Evolutionary conservation across 2,113 vertebrate species (phyloP), one percentile per base, ranked within the genome.

Genomic region (Limanda limanda): DNA sequence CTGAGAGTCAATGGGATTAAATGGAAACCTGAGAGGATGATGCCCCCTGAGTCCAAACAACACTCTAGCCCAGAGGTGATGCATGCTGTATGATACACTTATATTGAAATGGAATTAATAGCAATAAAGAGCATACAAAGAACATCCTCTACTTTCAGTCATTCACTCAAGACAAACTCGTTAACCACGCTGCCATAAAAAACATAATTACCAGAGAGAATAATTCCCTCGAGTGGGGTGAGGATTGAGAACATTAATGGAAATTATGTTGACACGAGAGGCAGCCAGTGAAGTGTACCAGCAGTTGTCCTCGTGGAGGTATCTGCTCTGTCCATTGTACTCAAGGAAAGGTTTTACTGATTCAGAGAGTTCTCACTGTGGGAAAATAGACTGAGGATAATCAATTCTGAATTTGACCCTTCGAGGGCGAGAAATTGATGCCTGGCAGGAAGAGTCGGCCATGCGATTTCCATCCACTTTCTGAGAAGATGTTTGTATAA

Each of bases 351-450:
- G 56, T 86, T 89, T 85, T 83, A 84, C 75, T 86, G 78, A 78
- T 86, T 86, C 81, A 86, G 51, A 83, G 83, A 88, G 60, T 85
- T 85, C 71, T 78, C 77, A 83, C 71, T 84, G 80, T 84, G 85
- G 74, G 79, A 88, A 85, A 86, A 84, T 80, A 76, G 68, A 89
- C 54, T 59, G 40, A 77, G 56, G 74, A 47, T 79, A 92, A 88
- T 86, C 87, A 79, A 88, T 86, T 80, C 47, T 1, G 27, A 81
- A 79, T 82, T 52, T 86, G 82, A 89, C 88, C 84, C 68, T 61
- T 18, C 21, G 12, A 67, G 83, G 85, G 83, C 85, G 76, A 78
- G 69, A 37, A 69, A 89, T 86, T 85, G 87, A 90, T 90, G 70
- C 67, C 17, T 14, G 45, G 45, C 37, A 69, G 52, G 66, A 65